phyloP scores from a whole-genome alignment of 1,140 invertebrate genomes.

The Apis cerana region DNA sequence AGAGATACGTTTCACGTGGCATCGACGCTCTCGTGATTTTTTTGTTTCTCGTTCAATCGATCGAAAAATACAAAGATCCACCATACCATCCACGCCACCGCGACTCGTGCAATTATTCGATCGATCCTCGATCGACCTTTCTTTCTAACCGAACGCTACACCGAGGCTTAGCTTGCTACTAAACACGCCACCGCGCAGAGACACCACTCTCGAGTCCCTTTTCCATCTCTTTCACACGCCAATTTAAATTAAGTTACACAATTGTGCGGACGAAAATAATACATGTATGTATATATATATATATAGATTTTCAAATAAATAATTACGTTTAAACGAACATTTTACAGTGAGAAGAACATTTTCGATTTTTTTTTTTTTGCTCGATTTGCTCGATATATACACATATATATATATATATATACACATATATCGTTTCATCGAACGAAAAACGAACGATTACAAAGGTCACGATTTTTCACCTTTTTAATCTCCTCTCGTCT shows the following conservation, averaged over 20 bases:
- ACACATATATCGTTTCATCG: too few species aligned
- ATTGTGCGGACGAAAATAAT: constrained; percentile 15
- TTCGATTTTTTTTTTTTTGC: background rate
- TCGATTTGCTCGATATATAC: too few species aligned
- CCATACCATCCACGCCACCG: background rate
- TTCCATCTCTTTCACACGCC: too few species aligned
- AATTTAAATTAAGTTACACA: constrained; percentile 15
- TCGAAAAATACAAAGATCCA: too few species aligned
- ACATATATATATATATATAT: too few species aligned
- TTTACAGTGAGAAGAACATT: background rate
- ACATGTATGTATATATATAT: too few species aligned
- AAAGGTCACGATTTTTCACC: background rate
- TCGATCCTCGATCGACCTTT: background rate
- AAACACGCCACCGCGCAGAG: background rate
- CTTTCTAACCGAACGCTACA: background rate
- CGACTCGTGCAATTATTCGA: background rate
- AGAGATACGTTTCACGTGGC: background rate
- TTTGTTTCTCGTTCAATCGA: background rate
- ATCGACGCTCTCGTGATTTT: background rate
- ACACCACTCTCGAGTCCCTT: background rate
- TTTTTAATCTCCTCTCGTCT: background rate
- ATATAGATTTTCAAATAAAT: constrained; percentile 8
- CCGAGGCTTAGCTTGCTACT: background rate
- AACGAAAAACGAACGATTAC: background rate
- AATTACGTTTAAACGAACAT: constrained; percentile 16